phyloP scores from a whole-genome alignment of 23 tunicate genomes.

The Diplosoma virens region DNA sequence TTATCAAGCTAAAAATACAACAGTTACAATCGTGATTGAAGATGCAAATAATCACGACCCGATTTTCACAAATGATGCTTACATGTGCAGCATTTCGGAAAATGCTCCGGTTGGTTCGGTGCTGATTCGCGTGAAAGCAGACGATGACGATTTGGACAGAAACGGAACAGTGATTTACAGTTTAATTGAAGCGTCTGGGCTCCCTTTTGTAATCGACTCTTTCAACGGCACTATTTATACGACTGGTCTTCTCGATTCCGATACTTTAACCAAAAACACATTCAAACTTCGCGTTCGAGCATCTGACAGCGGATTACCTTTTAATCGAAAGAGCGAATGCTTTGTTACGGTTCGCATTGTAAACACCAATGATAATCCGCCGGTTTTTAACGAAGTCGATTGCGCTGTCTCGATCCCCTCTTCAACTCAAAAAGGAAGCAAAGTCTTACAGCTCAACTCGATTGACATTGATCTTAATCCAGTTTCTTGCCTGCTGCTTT shows the following conservation, averaged over 20 bases:
- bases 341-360: conserved; percentile 36
- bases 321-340: conserved; percentile 47
- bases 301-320: conserved; percentile 59
- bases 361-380: conserved; percentile 82
- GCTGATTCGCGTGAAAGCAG: conserved; percentile 55
- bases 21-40: conserved; percentile 37
- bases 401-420: conserved; percentile 29
- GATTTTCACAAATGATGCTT: conserved; percentile 26
- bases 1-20: conserved; percentile 15
- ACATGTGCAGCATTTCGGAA: conserved; percentile 44
- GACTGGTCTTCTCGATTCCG: conserved; percentile 36
- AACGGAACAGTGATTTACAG: conserved; percentile 61
- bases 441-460: conserved; percentile 20
- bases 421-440: not conserved
- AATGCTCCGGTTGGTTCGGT: conserved; percentile 16
- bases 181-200: conserved; percentile 22
- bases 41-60: conserved; percentile 97
- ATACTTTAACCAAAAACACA: conserved; percentile 20
- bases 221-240: conserved; percentile 49
- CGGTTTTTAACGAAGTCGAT: conserved; percentile 25
- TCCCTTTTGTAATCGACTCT: conserved; percentile 50
- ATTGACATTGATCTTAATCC: conserved; percentile 50
- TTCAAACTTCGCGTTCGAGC: conserved; percentile 57
- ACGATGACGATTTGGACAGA: conserved; percentile 53
- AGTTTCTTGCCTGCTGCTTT: conserved; percentile 27